These are phyloP conservation scores for Casuarius casuarius DNA, from an alignment of 2,113 vertebrate genomes.

Conservation along the genomic window DNA sequence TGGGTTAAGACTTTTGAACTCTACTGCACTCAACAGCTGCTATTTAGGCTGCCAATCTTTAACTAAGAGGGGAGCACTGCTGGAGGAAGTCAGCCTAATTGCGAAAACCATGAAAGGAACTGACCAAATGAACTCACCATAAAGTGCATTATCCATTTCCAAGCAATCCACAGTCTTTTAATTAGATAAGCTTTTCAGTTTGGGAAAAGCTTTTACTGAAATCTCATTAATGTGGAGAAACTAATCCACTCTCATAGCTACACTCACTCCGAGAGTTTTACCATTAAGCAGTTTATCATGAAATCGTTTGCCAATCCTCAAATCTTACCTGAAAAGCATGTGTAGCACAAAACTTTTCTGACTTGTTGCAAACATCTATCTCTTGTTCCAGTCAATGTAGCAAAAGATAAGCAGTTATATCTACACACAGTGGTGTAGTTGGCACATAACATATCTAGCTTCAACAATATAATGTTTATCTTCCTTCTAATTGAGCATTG, in stretches of 20 bases:
- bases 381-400: not conserved
- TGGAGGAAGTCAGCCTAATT: constrained; percentile 9
- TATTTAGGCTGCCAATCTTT: not conserved
- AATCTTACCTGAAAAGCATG: not conserved
- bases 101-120: not conserved
- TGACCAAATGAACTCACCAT: not conserved
- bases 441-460: rapidly evolving
- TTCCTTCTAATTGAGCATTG: not conserved
- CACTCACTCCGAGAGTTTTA: not conserved
- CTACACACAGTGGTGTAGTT: not conserved
- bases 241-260: constrained; percentile 20
- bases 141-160: not conserved
- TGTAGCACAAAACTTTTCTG: not conserved
- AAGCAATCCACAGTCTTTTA: not conserved
- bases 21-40: constrained; percentile 4
- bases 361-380: not conserved
- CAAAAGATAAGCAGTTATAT: not conserved
- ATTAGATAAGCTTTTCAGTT: constrained; percentile 31
- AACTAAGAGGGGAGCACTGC: not conserved
- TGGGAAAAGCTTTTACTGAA: constrained; percentile 39
- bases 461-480: not conserved
- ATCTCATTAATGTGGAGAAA: constrained; percentile 31
- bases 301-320: not conserved
- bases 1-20: not conserved
- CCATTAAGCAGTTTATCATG: constrained; percentile 22